These are phyloP conservation scores for Cremastobaeus sp. DNA, from an alignment of 2,888 invertebrate species.

Conservation along the genomic window DNA sequence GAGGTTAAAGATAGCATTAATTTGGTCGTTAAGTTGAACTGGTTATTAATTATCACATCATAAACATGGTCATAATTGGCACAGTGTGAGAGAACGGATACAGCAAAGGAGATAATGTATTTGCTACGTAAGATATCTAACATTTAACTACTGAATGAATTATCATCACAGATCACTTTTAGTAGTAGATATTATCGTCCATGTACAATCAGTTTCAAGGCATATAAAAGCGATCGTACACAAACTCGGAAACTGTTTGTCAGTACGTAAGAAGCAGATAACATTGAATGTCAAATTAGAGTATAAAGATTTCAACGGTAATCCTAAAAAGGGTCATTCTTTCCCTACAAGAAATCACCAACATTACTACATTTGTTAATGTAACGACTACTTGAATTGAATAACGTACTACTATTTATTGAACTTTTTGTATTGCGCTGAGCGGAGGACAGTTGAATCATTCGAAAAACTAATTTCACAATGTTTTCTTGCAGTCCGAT, in stretches of 20 bases:
- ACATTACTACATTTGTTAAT: constrained; percentile 31
- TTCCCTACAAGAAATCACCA: constrained; percentile 38
- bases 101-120: constrained; percentile 1
- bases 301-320: constrained; percentile 2
- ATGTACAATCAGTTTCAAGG: too few relatives aligned
- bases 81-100: too few relatives aligned
- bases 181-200: too few relatives aligned
- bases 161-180: constrained; percentile 22
- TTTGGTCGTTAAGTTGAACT: too few relatives aligned
- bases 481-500: constrained; percentile 41
- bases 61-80: too few relatives aligned
- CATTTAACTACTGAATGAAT: constrained; percentile 24
- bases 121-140: constrained; percentile 30
- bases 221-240: too few relatives aligned
- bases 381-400: constrained; percentile 30
- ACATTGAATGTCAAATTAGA: constrained; percentile 6
- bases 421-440: constrained; percentile 22
- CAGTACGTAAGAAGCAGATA: constrained; percentile 21
- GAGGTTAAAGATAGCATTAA: too few relatives aligned
- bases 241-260: too few relatives aligned
- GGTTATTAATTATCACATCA: too few relatives aligned
- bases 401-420: constrained; percentile 39
- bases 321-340: constrained; percentile 29
- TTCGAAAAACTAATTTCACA: constrained; percentile 46
- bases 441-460: constrained; percentile 35